These are phyloP conservation scores for Cheirogaleus major DNA, from an alignment of 2,797 vertebrate species.

Conservation along the genomic window DNA sequence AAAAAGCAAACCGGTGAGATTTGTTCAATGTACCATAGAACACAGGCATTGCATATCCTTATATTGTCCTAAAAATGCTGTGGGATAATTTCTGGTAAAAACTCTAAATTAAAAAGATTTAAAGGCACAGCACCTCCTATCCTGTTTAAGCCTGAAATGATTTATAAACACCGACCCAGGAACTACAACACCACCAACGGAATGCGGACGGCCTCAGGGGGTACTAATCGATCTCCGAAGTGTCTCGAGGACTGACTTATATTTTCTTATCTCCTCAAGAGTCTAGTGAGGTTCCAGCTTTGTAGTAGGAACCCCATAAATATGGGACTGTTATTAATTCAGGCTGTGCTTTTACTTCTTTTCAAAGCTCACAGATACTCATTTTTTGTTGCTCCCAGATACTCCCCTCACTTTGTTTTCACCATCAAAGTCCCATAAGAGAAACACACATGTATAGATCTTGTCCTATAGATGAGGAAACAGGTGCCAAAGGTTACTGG, in stretches of 20 bases:
- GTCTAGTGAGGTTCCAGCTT: not conserved
- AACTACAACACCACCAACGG: not conserved
- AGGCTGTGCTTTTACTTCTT: not conserved
- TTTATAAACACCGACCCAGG: not conserved
- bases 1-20: not conserved
- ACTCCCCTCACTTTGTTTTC: not conserved
- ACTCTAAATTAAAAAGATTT: not conserved
- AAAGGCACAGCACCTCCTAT: not conserved
- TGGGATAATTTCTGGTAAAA: not conserved
- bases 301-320: not conserved
- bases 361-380: not conserved
- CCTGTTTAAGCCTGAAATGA: not conserved
- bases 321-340: not conserved
- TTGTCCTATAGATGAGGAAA: not conserved
- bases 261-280: not conserved
- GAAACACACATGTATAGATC: not conserved
- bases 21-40: accelerated
- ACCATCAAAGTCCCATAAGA: not conserved
- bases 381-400: too few relatives aligned
- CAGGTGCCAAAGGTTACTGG: not conserved
- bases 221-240: accelerated
- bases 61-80: not conserved
- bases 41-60: not conserved
- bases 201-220: not conserved
- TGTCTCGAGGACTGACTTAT: not conserved